phyloP scores from a whole-genome alignment of 2,113 vertebrate species.

The Carassius auratus region DNA sequence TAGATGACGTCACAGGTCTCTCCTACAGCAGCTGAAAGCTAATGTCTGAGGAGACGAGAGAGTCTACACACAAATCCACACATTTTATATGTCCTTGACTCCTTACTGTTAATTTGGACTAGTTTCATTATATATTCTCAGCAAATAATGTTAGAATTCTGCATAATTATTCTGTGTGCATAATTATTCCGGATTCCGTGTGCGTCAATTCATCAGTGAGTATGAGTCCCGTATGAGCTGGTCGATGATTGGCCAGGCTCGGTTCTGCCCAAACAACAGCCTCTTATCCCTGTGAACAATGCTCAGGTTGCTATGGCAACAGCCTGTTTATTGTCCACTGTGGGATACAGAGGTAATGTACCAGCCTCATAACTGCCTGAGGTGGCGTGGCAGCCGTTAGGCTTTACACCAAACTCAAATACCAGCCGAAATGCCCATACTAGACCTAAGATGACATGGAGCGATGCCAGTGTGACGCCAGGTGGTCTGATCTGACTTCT shows the following conservation, averaged over 20 bases:
- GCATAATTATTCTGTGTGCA: conserved; percentile 13
- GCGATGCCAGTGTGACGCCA: neutral
- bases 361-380: conserved; percentile 38
- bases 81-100: neutral
- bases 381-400: neutral
- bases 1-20: conserved; percentile 13
- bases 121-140: neutral
- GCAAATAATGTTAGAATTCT: neutral
- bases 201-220: neutral
- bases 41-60: neutral
- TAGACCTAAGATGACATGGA: neutral
- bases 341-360: conserved; percentile 32
- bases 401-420: neutral
- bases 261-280: conserved; percentile 2
- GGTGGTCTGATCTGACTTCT: neutral
- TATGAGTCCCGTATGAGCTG: neutral
- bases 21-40: conserved; percentile 12
- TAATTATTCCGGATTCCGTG: neutral
- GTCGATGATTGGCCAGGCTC: neutral
- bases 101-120: neutral
- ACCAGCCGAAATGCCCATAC: neutral
- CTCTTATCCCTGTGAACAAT: conserved; percentile 9
- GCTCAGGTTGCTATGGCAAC: conserved; percentile 45
- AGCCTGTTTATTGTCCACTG: conserved; percentile 28
- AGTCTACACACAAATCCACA: neutral